Percentiles rank a stretch among this genome's conserved stretches.
These are phyloP conservation scores for Isichthys henryi DNA, from an alignment of 2,113 vertebrate species.

Conservation along the genomic window DNA sequence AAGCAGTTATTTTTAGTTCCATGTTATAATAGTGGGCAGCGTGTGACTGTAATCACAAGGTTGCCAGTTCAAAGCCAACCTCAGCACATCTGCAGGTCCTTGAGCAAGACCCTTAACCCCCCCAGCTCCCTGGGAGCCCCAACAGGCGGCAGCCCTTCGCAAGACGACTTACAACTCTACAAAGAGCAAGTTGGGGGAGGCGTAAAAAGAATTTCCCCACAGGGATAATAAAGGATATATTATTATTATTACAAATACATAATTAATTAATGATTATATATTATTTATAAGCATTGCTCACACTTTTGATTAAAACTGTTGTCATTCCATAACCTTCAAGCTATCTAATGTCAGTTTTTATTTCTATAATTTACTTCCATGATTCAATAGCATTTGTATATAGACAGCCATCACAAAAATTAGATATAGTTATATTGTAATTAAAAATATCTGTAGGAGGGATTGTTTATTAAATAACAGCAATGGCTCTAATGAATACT, in stretches of 20 bases:
- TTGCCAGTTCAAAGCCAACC: too few species aligned
- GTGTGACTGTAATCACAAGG: too few species aligned
- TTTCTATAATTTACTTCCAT: background rate
- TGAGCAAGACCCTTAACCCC: too few species aligned
- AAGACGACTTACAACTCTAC: too few species aligned
- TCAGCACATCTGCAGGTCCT: too few species aligned
- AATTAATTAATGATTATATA: background rate
- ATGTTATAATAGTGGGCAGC: too few species aligned
- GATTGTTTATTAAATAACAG: slow-evolving; percentile 28
- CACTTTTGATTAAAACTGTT: background rate
- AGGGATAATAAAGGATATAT: too few species aligned
- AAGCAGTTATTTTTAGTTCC: background rate
- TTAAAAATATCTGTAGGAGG: slow-evolving; percentile 19
- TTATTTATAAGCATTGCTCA: background rate
- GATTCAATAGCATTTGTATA: background rate
- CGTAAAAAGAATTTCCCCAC: too few species aligned
- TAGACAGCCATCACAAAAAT: background rate
- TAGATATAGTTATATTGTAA: slow-evolving; percentile 1
- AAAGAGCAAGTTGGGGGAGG: too few species aligned
- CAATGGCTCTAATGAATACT: slow-evolving; percentile 22
- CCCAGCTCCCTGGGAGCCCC: too few species aligned
- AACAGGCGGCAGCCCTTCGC: too few species aligned
- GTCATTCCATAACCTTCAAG: background rate
- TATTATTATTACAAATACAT: too few species aligned
- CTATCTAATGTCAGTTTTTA: background rate